These are phyloP conservation scores for Rhopalosiphum nymphaeae DNA, from an alignment of 2,888 invertebrate species.

Conservation along the genomic window DNA sequence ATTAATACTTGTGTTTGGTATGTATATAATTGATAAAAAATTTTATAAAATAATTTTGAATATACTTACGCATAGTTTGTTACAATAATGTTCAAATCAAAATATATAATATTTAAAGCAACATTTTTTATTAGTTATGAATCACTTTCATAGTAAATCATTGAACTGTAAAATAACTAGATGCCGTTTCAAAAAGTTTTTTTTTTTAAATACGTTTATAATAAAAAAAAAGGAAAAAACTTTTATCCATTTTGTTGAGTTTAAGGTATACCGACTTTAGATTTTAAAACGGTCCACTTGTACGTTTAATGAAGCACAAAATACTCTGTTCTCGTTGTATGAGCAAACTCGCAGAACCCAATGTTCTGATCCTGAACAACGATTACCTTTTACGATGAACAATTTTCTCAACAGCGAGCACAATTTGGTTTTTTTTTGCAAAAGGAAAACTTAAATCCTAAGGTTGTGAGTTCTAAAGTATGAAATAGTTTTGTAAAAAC, in stretches of 20 bases:
- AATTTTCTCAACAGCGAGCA: slow-evolving; percentile 47
- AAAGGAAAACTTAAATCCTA: slow-evolving; percentile 31
- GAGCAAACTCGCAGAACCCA: slow-evolving; percentile 43
- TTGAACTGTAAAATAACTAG: slow-evolving; percentile 42
- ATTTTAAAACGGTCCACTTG: slow-evolving; percentile 55
- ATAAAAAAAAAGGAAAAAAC: background rate
- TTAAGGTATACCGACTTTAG: slow-evolving; percentile 50
- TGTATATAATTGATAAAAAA: background rate
- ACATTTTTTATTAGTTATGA: background rate
- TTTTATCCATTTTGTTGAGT: slow-evolving; percentile 56
- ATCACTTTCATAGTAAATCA: slow-evolving; percentile 31
- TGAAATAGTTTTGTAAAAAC: slow-evolving; percentile 31
- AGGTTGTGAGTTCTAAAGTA: slow-evolving; percentile 23
- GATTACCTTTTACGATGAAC: slow-evolving; percentile 62
- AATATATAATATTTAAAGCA: background rate
- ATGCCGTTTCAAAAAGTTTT: slow-evolving; percentile 47
- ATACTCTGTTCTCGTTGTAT: slow-evolving; percentile 46
- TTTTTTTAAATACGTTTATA: slow-evolving; percentile 47
- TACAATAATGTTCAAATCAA: background rate
- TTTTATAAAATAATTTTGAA: background rate
- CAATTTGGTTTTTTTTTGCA: slow-evolving; percentile 18
- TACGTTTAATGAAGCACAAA: slow-evolving; percentile 64
- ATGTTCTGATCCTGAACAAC: slow-evolving; percentile 44
- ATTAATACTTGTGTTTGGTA: background rate
- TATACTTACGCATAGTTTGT: background rate